A percentile compares a stretch with the other conserved stretches of the same genome.
These are phyloP conservation scores for Limnephilus auricula DNA, from an alignment of 2,888 invertebrate species.

Conservation along the genomic window DNA sequence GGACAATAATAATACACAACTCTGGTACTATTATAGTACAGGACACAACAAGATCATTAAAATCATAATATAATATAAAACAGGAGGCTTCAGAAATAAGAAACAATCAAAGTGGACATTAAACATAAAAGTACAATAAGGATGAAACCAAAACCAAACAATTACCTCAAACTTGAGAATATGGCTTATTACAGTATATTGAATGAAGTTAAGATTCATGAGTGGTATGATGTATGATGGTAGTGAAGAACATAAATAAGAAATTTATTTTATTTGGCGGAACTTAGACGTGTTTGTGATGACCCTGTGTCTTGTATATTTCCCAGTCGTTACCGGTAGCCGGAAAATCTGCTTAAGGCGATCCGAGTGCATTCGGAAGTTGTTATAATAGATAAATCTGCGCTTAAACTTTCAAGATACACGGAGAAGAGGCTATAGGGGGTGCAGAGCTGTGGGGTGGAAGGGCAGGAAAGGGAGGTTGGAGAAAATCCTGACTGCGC, in stretches of 20 bases:
- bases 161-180: no score
- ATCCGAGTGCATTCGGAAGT: constrained; percentile 47
- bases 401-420: constrained; percentile 42
- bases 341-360: constrained; percentile 24
- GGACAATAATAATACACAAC: no score
- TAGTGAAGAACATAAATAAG: not conserved
- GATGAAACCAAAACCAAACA: no score
- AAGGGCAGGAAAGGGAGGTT: not conserved
- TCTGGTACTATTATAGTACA: no score
- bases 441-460: not conserved
- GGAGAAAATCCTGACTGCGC: not conserved
- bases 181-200: no score
- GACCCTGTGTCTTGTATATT: not conserved
- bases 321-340: constrained; percentile 34
- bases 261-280: not conserved
- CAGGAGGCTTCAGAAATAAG: no score
- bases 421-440: not conserved
- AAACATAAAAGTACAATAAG: no score
- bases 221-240: no score
- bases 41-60: no score
- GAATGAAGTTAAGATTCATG: no score
- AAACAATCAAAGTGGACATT: no score
- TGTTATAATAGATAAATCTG: constrained; percentile 47
- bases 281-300: not conserved
- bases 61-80: no score